Base-by-base conservation (phyloP, 2,113 vertebrate genomes). In the Gobiocypris rarus region DNA sequence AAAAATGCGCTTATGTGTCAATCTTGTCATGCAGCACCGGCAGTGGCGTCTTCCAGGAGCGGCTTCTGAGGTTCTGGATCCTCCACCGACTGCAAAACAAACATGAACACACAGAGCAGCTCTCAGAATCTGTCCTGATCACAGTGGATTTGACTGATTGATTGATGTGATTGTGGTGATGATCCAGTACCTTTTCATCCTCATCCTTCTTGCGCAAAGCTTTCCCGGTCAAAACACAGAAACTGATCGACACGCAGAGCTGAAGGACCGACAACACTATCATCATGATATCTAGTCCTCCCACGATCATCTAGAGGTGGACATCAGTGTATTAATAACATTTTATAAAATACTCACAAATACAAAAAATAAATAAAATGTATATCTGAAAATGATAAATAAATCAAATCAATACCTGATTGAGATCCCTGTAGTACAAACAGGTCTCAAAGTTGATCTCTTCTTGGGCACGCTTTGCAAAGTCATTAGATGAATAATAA, bases 231-330 rank as follows among this genome's bases (percentile, higher is more conserved):
- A 93, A 14, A 24, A 91, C 48, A 22, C 6, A 71, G 7, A 88
- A 75, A 83, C 90, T 92, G 89, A 93, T 82, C 61, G 7, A 9
- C 61, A 93, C 34, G 9, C 90, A 92, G 58, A 94, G 70, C 82
- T 93, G 91, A 82, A 94, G 83, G 17, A 28, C 83, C 0, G 87
- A 85, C 50, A 92, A 10, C 10, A 88, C 52, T 8, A 93, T 90
- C 88, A 94, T 73, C 65, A 93, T 0, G 41, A 17, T 67, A 0
- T 38, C 31, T 28, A 93, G 13, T 61, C 89, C 43, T 28, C 2
- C 15, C 0, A 11, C 0, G 0, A 91, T 0, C 14, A 83, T 45
- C 93, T 94, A 83, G 2, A 41, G 14, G 45, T 50, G 71, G 1
- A n/a, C 45, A 17, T 31, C 61, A 65, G 28, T 3, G 4, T 34